phyloP scores from a whole-genome alignment of 2,888 invertebrate species.

The Anarsia innoxiella region DNA sequence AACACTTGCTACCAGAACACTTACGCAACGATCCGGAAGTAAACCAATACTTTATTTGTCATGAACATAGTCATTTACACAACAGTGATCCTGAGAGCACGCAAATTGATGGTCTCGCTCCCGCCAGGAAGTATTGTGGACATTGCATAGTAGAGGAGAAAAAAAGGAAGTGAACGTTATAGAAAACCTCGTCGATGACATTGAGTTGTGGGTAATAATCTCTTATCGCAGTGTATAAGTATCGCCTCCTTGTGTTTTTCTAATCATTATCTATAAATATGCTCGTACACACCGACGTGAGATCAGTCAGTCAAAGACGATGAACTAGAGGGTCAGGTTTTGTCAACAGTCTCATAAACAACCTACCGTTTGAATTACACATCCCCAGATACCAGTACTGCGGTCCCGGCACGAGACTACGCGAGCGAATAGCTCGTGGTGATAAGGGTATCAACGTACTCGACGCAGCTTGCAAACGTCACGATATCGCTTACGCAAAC shows the following conservation, averaged over 20 bases:
- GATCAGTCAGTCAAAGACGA: too few relatives aligned
- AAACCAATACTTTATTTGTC: not conserved
- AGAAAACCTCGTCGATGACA: too few relatives aligned
- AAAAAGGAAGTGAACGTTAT: too few relatives aligned
- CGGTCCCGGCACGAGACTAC: constrained; percentile 25
- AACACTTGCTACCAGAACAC: not conserved
- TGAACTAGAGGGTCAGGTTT: too few relatives aligned
- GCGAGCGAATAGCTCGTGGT: constrained; percentile 29
- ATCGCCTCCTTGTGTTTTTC: too few relatives aligned
- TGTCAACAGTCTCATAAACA: constrained; percentile 15
- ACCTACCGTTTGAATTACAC: constrained; percentile 21
- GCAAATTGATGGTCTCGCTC: not conserved
- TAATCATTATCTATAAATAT: not conserved
- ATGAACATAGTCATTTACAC: not conserved
- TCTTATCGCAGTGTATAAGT: too few relatives aligned
- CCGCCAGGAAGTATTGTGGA: not conserved
- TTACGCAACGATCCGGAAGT: not conserved
- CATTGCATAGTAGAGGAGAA: not conserved
- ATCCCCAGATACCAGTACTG: constrained; percentile 27
- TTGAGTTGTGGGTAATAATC: too few relatives aligned
- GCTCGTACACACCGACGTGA: too few relatives aligned
- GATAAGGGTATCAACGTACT: constrained; percentile 28
- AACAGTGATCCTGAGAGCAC: not conserved
- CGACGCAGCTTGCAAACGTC: constrained; percentile 21
- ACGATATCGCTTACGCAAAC: constrained; percentile 22